Evolutionary conservation across 2,113 vertebrate genomes (phyloP).

Genomic region (Cyprinodon brontotheroides): DNA sequence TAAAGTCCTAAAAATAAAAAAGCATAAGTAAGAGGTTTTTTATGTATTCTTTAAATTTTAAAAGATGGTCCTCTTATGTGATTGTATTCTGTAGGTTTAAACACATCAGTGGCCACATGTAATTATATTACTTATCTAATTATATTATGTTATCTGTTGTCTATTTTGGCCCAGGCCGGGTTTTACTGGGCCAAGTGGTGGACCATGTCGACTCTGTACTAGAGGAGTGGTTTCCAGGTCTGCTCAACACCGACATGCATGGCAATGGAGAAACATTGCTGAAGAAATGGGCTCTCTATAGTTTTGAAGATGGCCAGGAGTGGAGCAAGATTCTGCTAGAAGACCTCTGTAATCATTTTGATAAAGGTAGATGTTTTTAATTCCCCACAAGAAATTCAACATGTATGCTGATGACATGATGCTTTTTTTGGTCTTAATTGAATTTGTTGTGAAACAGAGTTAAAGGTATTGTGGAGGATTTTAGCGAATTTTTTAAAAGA

Average conservation of each 20-base stretch:
- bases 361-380: slow-evolving; percentile 78
- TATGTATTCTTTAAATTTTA: too few species aligned
- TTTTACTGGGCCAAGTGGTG: slow-evolving; percentile 93
- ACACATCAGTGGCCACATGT: too few species aligned
- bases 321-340: slow-evolving; percentile 89
- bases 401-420: background rate
- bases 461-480: too few species aligned
- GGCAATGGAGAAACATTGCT: slow-evolving; percentile 91
- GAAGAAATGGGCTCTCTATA: slow-evolving; percentile 95
- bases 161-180: slow-evolving; percentile 78
- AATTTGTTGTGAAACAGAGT: too few species aligned
- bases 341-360: slow-evolving; percentile 85
- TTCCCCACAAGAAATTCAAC: background rate
- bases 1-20: too few species aligned
- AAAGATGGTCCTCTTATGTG: background rate
- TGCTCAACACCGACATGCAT: slow-evolving; percentile 91
- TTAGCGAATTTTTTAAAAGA: too few species aligned
- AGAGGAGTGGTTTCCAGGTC: slow-evolving; percentile 96
- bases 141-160: background rate
- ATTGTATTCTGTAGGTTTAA: background rate
- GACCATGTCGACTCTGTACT: slow-evolving; percentile 96
- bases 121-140: too few species aligned
- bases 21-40: too few species aligned
- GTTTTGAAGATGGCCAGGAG: slow-evolving; percentile 89
- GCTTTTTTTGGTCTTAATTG: background rate